A percentile compares a stretch with the other conserved stretches of the same genome.
phyloP scores from a whole-genome alignment of 1,140 invertebrate species.

The Euwallacea similis region DNA sequence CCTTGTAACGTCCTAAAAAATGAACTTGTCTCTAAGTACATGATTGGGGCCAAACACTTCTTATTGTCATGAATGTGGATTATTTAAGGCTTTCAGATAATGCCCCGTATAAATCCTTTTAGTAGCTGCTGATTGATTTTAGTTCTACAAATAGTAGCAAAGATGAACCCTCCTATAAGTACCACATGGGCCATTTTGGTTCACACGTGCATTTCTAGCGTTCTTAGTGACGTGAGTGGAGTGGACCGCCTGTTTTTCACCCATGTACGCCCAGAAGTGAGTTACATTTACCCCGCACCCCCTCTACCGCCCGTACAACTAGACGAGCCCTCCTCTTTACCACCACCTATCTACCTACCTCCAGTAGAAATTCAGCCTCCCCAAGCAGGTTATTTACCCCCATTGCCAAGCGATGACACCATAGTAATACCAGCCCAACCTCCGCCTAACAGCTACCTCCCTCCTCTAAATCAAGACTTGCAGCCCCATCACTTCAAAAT shows the following conservation, averaged over 20 bases:
- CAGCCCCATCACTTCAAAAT: conserved; percentile 39
- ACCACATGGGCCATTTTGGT: too few relatives aligned
- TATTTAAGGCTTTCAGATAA: conserved; percentile 36
- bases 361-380: conserved; percentile 26
- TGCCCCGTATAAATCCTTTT: conserved; percentile 11
- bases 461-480: conserved; percentile 21
- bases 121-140: not conserved
- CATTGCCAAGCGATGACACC: conserved; percentile 37
- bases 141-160: not conserved
- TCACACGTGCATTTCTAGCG: not conserved
- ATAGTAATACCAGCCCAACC: conserved; percentile 34
- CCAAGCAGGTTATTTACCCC: conserved; percentile 34
- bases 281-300: conserved; percentile 44
- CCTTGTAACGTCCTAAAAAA: conserved; percentile 5
- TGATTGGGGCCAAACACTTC: conserved; percentile 39
- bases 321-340: conserved; percentile 37
- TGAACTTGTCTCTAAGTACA: conserved; percentile 25
- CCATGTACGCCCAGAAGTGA: conserved; percentile 10
- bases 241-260: conserved; percentile 2
- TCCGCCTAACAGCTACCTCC: conserved; percentile 3
- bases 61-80: conserved; percentile 35
- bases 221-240: conserved; percentile 23
- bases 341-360: conserved; percentile 38
- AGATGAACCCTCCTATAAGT: too few relatives aligned
- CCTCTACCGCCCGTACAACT: conserved; percentile 38